A percentile compares a stretch with the other conserved stretches of the same genome.
Conservation (phyloP, 2,888 invertebrate genomes). For the Sinotaia quadrata region DNA sequence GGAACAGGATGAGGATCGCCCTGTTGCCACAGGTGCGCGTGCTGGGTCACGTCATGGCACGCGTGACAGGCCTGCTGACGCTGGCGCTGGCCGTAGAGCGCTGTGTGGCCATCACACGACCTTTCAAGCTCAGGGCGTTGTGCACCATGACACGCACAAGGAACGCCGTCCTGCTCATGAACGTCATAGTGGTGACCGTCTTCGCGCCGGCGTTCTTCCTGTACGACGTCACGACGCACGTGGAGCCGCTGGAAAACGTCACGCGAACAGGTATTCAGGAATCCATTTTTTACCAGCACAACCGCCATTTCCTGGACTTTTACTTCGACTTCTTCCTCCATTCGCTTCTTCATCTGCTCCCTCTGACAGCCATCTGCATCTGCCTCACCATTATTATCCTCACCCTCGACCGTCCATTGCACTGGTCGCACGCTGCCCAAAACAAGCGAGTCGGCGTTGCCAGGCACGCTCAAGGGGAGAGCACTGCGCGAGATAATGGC, state of each 20-base stretch:
- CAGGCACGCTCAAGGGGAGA: background rate
- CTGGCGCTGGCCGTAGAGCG: slow-evolving; percentile 21
- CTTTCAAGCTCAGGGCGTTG: slow-evolving; percentile 19
- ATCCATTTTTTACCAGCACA: slow-evolving; percentile 18
- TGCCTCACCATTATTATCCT: slow-evolving; percentile 10
- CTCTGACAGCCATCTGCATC: background rate
- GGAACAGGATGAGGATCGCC: background rate
- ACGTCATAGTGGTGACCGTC: slow-evolving; percentile 1
- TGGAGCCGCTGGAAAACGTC: background rate
- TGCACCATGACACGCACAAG: slow-evolving; percentile 8
- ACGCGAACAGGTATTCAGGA: background rate
- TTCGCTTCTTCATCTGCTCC: background rate
- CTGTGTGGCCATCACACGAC: slow-evolving; percentile 23
- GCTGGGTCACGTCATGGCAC: slow-evolving; percentile 15
- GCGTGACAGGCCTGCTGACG: slow-evolving; percentile 22
- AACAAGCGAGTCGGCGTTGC: background rate
- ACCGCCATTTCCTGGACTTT: slow-evolving; percentile 9
- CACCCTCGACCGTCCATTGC: slow-evolving; percentile 14
- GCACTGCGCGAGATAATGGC: slow-evolving; percentile 9
- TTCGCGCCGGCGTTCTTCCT: slow-evolving; percentile 20
- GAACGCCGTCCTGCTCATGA: slow-evolving; percentile 9
- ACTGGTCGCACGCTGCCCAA: background rate
- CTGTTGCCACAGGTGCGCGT: slow-evolving; percentile 28
- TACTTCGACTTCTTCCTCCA: slow-evolving; percentile 16
- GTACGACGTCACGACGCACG: slow-evolving; percentile 6